Evolutionary conservation across 2,888 invertebrate species (phyloP).

Genomic region (Drosophila demipolita): DNA sequence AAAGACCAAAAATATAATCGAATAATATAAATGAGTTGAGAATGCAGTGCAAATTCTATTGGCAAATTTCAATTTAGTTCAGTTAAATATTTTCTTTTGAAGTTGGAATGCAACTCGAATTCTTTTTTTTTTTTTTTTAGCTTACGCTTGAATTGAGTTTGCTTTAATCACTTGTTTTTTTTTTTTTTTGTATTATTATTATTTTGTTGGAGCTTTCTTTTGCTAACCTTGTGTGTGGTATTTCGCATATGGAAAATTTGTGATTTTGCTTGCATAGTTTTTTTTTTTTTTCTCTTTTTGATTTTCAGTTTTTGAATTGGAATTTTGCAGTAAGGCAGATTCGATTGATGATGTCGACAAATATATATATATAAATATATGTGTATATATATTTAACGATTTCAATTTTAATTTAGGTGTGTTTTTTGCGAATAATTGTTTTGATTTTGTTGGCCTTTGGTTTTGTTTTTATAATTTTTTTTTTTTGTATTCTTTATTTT

Average conservation of each 20-base stretch:
- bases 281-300: neutral
- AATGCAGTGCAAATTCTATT: constrained; percentile 74
- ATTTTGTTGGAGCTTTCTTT: constrained; percentile 33
- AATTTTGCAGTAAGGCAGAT: constrained; percentile 46
- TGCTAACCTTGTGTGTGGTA: constrained; percentile 76
- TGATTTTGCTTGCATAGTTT: constrained; percentile 76
- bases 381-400: constrained; percentile 26
- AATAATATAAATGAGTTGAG: constrained; percentile 31
- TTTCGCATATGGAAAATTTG: constrained; percentile 79
- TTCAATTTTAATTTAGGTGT: constrained; percentile 24
- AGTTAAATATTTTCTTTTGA: constrained; percentile 12
- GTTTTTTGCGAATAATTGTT: constrained; percentile 32
- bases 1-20: neutral
- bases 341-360: constrained; percentile 51
- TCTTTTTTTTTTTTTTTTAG: constrained; percentile 1
- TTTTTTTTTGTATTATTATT: constrained; percentile 1
- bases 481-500: constrained; percentile 6
- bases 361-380: constrained; percentile 14
- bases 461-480: constrained; percentile 4
- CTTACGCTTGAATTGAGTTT: constrained; percentile 36
- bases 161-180: constrained; percentile 21
- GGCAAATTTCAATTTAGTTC: constrained; percentile 50
- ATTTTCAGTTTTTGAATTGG: constrained; percentile 31
- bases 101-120: constrained; percentile 21
- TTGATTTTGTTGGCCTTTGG: constrained; percentile 31